Evolutionary conservation across 2,113 vertebrate species (phyloP), one percentile per base, ranked within the genome.

Genomic region (Hepsetus odoe): DNA sequence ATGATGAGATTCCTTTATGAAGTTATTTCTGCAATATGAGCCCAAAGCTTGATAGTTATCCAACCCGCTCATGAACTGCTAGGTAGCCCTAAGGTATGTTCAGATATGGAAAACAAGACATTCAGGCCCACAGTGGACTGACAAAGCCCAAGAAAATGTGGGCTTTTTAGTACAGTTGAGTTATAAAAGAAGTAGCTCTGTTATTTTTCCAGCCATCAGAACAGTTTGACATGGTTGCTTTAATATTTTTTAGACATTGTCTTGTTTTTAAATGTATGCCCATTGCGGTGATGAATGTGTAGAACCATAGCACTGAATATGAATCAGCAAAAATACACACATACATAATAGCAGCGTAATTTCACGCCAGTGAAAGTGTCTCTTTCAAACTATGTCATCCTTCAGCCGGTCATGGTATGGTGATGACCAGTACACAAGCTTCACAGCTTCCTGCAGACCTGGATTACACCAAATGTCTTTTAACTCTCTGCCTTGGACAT

Each of bases 401-500:
- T 26, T 14, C 2, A 40, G 11, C 7, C 14, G 7, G 28, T 51
- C 35, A 4, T 22, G 61, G 32, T 22, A 38, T 11, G 24, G 28
- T 67, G 42, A 74, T 18, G 30, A 20, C 42, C 2, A 6, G 32
- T 61, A 46, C 40, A 66, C 8, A 5, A 56, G 46, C 33, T 12
- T 56, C 12, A 66, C n/a, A 75, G n/a, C 44, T 75, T 22, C 5
- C 30, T 5, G n/a, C 65, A 46, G 46, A 14, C 40, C 32, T 65
- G 10, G 10, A 66, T 26, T 2, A 75, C 49, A 77, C 26, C 4
- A 64, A 76, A 46, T 22, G 30, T 62, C 28, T 78, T 24, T 18
- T 75, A 80, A 59, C 74, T 38, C 79, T 58, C 58, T 72, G 74
- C 33, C 79, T 71, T 81, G 71, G 14, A 70, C 59, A 28, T 53